Evolutionary conservation across 2,797 vertebrate genomes (phyloP), one percentile per base, ranked within the genome.

Genomic region (Glyptemys insculpta): DNA sequence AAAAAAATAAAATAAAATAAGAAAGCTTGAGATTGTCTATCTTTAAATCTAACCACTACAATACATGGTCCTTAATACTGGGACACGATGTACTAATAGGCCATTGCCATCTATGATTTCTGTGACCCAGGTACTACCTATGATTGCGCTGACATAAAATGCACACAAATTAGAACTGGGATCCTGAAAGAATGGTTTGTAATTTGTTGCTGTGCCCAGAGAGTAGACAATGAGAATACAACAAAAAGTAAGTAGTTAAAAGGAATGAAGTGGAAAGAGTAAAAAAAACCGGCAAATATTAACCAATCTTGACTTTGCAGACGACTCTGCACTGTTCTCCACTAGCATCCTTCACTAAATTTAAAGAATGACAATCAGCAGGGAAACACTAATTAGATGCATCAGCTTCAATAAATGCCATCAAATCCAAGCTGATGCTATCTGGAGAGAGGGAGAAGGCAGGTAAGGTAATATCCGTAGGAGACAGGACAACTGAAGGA

Each of bases 401-500:
- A 95, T 97, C 88, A 91, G 10, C 79, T 93, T 95, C 81, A 88
- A 3, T 57, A 91, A 96, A 83, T 5, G 27, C 12, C 84, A 89
- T 41, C 57, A 87, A 86, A 95, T 93, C 50, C 50, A 93, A 87
- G 86, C 85, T 92, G 82, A 87, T 92, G 81, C 59, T 87, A 47
- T 94, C 87, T 96, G 84, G 65, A 91, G 87, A 93, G 31, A 89
- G 44, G 76, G 62, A 90, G 57, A 85, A 97, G 94, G 59, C 25
- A 91, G 49, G 53, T 62, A 50, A 83, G 29, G 44, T 86, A 88
- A 29, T 90, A 88, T 87, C 93, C 91, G 78, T 59, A 96, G 93
- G 95, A 97, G 89, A 87, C 86, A 93, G 44, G 86, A 65, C 12
- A 94, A 93, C 50, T 18, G 94, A 96, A 97, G 95, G 94, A 97